Percentiles rank a stretch among this genome's conserved stretches.
Evolutionary conservation across 2,888 invertebrate genomes (phyloP).

Genomic region (Limnephilus lunatus): DNA sequence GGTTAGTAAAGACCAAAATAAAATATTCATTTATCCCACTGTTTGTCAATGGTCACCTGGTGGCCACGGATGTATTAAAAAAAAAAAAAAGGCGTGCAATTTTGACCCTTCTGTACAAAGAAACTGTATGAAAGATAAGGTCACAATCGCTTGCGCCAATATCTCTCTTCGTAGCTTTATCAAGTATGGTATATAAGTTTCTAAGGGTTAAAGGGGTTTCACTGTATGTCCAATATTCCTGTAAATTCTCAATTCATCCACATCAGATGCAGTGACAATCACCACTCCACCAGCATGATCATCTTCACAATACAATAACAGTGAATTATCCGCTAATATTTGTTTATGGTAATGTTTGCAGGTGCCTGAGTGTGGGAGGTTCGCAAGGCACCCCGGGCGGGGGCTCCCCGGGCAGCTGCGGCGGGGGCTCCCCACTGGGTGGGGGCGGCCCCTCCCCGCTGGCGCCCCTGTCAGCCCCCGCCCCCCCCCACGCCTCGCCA

Average conservation of each 20-base stretch:
- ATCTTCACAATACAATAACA: background rate
- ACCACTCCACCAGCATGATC: background rate
- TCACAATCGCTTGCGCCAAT: too few relatives aligned
- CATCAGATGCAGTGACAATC: background rate
- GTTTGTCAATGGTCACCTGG: too few relatives aligned
- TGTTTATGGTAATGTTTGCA: slow-evolving; percentile 70
- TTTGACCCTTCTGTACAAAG: too few relatives aligned
- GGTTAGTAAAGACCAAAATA: too few relatives aligned
- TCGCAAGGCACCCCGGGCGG: slow-evolving; percentile 69
- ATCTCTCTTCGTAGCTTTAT: too few relatives aligned
- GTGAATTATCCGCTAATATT: background rate
- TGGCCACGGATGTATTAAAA: too few relatives aligned
- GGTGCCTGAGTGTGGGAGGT: slow-evolving; percentile 69
- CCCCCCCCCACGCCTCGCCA: slow-evolving; percentile 69
- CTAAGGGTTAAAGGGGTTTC: background rate
- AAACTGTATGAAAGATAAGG: too few relatives aligned
- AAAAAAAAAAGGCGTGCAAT: too few relatives aligned
- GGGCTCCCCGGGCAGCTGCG: slow-evolving; percentile 75
- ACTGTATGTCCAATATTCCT: background rate
- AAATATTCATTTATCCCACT: too few relatives aligned
- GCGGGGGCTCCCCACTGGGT: slow-evolving; percentile 68
- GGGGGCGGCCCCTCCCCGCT: slow-evolving; percentile 70
- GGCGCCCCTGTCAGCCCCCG: slow-evolving; percentile 68
- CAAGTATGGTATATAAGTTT: too few relatives aligned
- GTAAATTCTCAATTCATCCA: background rate